Evolutionary conservation across 2,113 vertebrate genomes (phyloP).

Genomic region (Microtus richardsoni): DNA sequence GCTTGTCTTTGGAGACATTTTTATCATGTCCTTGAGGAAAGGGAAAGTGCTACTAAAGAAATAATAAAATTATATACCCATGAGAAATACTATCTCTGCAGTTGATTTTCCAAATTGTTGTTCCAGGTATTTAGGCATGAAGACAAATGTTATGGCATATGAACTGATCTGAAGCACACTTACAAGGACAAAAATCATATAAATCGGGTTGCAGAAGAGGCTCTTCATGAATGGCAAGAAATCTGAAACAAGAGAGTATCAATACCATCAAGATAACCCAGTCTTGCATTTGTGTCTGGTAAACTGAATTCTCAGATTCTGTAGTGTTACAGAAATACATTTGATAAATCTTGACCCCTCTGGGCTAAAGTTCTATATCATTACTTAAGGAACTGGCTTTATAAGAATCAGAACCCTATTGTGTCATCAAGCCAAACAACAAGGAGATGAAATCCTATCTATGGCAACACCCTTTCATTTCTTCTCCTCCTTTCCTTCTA

Average conservation of each 20-base stretch:
- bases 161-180: too few relatives aligned
- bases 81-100: too few relatives aligned
- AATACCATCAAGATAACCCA: neutral
- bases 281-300: neutral
- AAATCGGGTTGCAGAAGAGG: too few relatives aligned
- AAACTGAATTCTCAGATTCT: neutral
- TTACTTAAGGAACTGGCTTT: neutral
- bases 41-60: too few relatives aligned
- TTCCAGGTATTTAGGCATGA: too few relatives aligned
- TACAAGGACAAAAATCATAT: too few relatives aligned
- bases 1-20: neutral
- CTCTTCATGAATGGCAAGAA: too few relatives aligned
- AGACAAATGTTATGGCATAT: too few relatives aligned
- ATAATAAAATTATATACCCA: too few relatives aligned
- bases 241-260: conserved; percentile 78
- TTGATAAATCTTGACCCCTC: neutral
- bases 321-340: neutral
- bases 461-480: neutral
- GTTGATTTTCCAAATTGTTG: too few relatives aligned
- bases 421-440: neutral
- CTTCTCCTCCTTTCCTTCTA: neutral
- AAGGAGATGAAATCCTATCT: neutral
- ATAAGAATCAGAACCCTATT: neutral
- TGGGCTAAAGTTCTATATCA: neutral
- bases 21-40: too few relatives aligned